Evolutionary conservation across 2,113 vertebrate species (phyloP), one percentile per base, ranked within the genome.

Genomic region (Sapayoa aenigma): DNA sequence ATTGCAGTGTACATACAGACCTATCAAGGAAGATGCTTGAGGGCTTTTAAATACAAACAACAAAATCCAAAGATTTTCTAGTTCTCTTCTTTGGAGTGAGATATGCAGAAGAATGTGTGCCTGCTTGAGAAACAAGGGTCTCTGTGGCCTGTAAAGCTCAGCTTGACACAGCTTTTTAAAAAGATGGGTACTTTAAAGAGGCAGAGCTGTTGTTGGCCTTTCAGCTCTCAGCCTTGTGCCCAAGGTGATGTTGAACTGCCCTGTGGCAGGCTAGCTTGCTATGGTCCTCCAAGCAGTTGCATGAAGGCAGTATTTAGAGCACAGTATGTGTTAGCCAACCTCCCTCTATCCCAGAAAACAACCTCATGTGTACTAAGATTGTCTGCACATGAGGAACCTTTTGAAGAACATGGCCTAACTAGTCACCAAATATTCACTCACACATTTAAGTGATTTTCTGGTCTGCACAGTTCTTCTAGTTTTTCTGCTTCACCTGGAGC

Each of bases 1-100:
- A 98, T 96, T 97, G 58, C 66, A 95, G 82, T 93, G 80, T 90
- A 78, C 83, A 87, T 88, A 94, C 49, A 91, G 88, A 93, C 37
- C 69, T 82, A 84, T 39, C 65, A 93, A 89, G 82, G 60, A 89
- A 91, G n/a, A 84, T 56, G 60, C 86, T 86, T 86, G 71, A 90
- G 62, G 62, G 68, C 55, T 94, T 97, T 89, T 62, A 68, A 92
- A 92, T 65, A 33, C 53, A 81, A 94, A 69, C 37, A 92, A 49
- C 30, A 84, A 94, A 73, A 14, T n/a, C 14, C 31, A 74, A 87
- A 87, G 69, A 31, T 49, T 68, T 68, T 50, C 46, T 16, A 77
- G 50, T 39, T 79, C 21, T 60, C 35, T 53, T 63, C 41, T 41
- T 50, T 72, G 41, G 62, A 39, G 5, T 33, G 21, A 55, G n/a